Evolutionary conservation across 2,113 vertebrate genomes (phyloP), one percentile per base, ranked within the genome.

Genomic region (Serilophus lunatus): DNA sequence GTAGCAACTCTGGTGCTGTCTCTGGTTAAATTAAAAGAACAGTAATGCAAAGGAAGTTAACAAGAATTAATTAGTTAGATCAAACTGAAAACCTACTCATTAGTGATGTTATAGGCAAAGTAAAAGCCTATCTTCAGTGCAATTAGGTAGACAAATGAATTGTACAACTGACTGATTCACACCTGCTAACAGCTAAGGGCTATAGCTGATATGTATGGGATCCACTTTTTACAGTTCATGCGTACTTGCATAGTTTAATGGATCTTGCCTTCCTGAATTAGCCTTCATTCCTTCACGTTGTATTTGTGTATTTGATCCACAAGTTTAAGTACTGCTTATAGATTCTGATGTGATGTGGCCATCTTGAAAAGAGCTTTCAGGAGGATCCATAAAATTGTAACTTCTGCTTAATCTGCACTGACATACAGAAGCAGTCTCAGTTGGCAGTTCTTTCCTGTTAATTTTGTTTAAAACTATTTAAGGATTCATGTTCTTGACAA

Each of bases 81-180:
- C 97, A 97, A 98, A 98, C 98, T 96, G 96, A 97, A 98, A 98
- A 98, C 98, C 98, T 98, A 98, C 98, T 98, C 98, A 98, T 98
- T 98, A 99, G 98, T 97, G 97, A 98, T 98, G 98, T 98, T 98
- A 98, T 98, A 98, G 98, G 98, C 98, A 98, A 98, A 98, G 98
- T 98, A 98, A 98, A 98, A 98, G 97, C 98, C 98, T 97, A 98
- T 98, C 98, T 98, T 98, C 98, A 98, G 98, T 98, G 98, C 98
- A 98, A 98, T 99, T 99, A 98, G 98, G 98, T 98, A 98, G 98
- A 98, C 98, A 98, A 98, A 99, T 98, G 98, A 98, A 98, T 98
- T 98, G 98, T 98, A 98, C 98, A 98, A 98, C 97, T 98, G 98
- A 98, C 97, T 98, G 97, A 97, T 98, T 98, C 98, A 97, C 98